Evolutionary conservation across 2,888 invertebrate species (phyloP).

Genomic region (Hylaea fasciaria): DNA sequence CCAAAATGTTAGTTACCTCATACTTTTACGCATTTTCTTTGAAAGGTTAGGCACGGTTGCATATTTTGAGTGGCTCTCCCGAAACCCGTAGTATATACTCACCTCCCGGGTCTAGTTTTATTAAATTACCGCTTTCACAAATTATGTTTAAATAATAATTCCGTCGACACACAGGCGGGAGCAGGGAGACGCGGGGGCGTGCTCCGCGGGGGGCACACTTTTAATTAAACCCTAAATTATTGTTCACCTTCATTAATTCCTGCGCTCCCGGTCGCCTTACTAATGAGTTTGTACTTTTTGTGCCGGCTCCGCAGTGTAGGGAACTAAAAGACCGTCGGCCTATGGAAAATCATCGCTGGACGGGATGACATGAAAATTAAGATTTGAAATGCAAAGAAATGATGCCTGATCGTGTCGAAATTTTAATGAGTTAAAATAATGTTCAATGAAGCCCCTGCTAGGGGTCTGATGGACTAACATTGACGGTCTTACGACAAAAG

Average conservation of each 20-base stretch:
- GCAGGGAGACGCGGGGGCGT: slow-evolving; percentile 58
- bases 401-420: not conserved
- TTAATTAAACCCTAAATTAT: slow-evolving; percentile 85
- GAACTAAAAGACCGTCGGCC: slow-evolving; percentile 43
- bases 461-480: too few species aligned
- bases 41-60: not conserved
- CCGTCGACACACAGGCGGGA: slow-evolving; percentile 48
- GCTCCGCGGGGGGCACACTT: slow-evolving; percentile 79
- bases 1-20: too few species aligned
- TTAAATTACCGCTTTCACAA: slow-evolving; percentile 37
- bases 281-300: slow-evolving; percentile 83
- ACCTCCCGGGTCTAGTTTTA: slow-evolving; percentile 33
- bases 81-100: slow-evolving; percentile 20
- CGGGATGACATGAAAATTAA: slow-evolving; percentile 15
- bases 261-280: slow-evolving; percentile 77
- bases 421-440: not conserved
- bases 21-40: not conserved
- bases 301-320: slow-evolving; percentile 56
- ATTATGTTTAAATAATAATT: slow-evolving; percentile 34
- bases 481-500: too few species aligned
- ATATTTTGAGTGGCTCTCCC: slow-evolving; percentile 15
- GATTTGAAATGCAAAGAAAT: slow-evolving; percentile 14
- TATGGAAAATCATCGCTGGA: slow-evolving; percentile 5
- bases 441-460: too few species aligned
- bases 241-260: slow-evolving; percentile 84